phyloP scores from a whole-genome alignment of 2,797 vertebrate genomes.

The Pristis pectinata region DNA sequence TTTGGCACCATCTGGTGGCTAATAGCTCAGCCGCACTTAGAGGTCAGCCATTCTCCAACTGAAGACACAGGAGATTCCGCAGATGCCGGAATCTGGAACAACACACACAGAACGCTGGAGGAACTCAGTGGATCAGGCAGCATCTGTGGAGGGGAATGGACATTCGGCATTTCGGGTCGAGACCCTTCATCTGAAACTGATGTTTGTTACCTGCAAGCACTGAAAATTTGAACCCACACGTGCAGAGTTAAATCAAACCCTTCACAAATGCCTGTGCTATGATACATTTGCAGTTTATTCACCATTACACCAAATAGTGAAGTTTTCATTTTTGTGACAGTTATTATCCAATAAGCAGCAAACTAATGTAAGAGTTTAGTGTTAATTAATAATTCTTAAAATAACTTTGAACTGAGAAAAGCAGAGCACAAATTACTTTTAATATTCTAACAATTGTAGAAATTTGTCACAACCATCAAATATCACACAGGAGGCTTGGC shows the following conservation, averaged over 20 bases:
- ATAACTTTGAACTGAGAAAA: not conserved
- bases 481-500: not conserved
- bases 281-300: not conserved
- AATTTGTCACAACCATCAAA: not conserved
- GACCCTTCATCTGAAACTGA: no score
- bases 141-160: no score
- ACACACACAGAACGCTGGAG: no score
- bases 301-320: not conserved
- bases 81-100: no score
- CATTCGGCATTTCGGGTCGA: no score
- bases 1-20: not conserved
- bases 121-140: no score
- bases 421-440: not conserved
- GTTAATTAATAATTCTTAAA: not conserved
- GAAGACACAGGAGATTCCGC: no score
- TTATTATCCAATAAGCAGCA: not conserved
- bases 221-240: not conserved
- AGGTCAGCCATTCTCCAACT: not conserved
- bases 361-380: not conserved
- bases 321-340: no score
- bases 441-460: not conserved
- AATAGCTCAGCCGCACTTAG: not conserved
- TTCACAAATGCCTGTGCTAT: not conserved
- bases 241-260: not conserved
- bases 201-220: not conserved